A percentile compares a stretch with the other conserved stretches of the same genome.
Conservation (phyloP, 2,113 vertebrate genomes). For the Xiphophorus maculatus region DNA sequence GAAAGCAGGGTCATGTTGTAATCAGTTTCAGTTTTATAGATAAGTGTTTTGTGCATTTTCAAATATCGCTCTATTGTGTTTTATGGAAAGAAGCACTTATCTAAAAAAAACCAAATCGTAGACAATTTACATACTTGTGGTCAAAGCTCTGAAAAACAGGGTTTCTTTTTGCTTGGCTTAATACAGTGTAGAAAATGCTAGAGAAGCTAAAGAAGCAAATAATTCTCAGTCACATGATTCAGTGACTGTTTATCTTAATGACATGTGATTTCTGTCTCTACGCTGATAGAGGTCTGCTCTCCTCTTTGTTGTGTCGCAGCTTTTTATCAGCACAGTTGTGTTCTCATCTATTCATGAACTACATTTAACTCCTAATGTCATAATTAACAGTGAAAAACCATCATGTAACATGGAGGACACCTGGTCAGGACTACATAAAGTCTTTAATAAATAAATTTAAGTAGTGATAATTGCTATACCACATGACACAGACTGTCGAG, state of each 20-base stretch:
- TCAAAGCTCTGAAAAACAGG: not conserved
- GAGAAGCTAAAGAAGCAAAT: not conserved
- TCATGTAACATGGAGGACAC: not conserved
- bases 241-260: slow-evolving; percentile 23
- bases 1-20: not conserved
- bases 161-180: not conserved
- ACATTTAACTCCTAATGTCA: not conserved
- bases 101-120: not conserved
- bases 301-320: not conserved
- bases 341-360: not conserved
- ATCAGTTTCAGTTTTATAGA: not conserved
- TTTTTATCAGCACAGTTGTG: slow-evolving; percentile 27
- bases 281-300: slow-evolving; percentile 39
- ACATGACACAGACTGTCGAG: not conserved
- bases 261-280: slow-evolving; percentile 59
- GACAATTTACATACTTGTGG: not conserved
- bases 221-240: slow-evolving; percentile 55
- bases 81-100: not conserved
- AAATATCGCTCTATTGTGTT: not conserved
- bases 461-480: not conserved
- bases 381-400: not conserved
- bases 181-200: not conserved
- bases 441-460: not conserved
- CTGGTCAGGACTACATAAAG: not conserved
- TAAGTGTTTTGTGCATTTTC: not conserved